phyloP scores from a whole-genome alignment of 2,797 vertebrate species.

The Spheniscus humboldti region DNA sequence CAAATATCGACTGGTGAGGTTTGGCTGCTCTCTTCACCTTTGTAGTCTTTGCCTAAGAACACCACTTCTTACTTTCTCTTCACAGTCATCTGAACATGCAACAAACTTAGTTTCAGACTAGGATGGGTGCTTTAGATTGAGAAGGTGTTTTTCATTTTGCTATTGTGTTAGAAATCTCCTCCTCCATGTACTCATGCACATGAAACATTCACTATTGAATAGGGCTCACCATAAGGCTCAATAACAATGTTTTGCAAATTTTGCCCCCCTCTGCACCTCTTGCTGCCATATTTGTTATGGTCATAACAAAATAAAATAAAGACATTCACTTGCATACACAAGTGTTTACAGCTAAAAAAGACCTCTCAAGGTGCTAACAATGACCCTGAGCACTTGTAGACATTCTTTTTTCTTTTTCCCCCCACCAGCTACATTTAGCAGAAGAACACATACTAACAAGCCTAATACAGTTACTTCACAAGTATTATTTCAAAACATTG shows the following conservation, averaged over 20 bases:
- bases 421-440: background rate
- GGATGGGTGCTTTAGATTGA: background rate
- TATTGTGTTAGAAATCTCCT: background rate
- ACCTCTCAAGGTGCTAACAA: background rate
- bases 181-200: background rate
- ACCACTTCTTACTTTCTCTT: background rate
- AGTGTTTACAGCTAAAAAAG: background rate
- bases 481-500: background rate
- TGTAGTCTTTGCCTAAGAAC: background rate
- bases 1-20: background rate
- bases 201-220: background rate
- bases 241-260: background rate
- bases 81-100: background rate
- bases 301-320: background rate
- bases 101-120: background rate
- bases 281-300: background rate
- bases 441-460: background rate
- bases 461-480: background rate
- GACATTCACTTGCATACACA: background rate
- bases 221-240: background rate
- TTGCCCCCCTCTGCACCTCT: accelerated
- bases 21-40: background rate
- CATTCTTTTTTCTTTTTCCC: background rate
- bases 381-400: background rate
- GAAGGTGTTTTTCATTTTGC: background rate